Conservation (phyloP, 2,797 vertebrate species). For the Artibeus jamaicensis region DNA sequence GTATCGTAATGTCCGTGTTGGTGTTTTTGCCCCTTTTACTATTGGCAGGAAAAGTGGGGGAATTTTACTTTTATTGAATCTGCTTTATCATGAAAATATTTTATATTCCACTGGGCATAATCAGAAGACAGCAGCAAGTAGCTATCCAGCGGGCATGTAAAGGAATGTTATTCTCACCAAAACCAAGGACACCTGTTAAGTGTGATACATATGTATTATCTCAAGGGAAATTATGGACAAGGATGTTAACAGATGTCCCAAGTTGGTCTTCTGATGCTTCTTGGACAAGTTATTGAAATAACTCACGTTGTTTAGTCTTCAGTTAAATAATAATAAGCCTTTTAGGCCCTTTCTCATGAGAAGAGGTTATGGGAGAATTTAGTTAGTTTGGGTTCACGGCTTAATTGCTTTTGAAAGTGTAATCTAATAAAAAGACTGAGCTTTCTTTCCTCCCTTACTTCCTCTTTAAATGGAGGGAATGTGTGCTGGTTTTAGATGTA, state of each 20-base stretch:
- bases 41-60: constrained; percentile 4
- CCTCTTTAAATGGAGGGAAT: background rate
- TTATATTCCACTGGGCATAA: constrained; percentile 9
- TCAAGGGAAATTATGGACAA: background rate
- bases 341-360: constrained; percentile 19
- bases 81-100: constrained; percentile 22
- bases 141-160: background rate
- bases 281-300: constrained; percentile 57
- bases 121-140: constrained; percentile 49
- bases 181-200: constrained; percentile 61
- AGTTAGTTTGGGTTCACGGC: constrained; percentile 2
- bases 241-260: constrained; percentile 20
- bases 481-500: background rate
- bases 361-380: background rate
- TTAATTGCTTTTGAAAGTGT: constrained; percentile 11
- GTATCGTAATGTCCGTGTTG: background rate
- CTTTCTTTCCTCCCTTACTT: background rate
- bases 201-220: constrained; percentile 27
- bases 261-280: background rate
- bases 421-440: background rate
- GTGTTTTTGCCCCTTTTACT: constrained; percentile 8
- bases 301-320: constrained; percentile 35
- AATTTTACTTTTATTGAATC: constrained; percentile 46
- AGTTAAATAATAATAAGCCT: background rate
- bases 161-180: constrained; percentile 51